Evolutionary conservation across 2,797 vertebrate genomes (phyloP), one percentile per base, ranked within the genome.

Genomic region (Lerista edwardsae): DNA sequence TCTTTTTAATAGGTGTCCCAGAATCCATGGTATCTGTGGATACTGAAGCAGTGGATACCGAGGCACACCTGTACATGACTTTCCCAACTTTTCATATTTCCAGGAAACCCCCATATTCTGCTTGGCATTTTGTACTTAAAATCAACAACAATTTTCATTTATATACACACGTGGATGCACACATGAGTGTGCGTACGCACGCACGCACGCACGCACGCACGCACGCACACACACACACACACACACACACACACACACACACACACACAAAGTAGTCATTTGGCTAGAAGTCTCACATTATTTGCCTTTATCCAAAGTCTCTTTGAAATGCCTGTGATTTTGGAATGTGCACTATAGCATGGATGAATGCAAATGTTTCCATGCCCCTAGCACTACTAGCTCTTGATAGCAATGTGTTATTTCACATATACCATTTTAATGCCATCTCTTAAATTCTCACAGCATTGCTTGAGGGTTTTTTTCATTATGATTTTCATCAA

Each of bases 321-420:
- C 59, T 8, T 5, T 68, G 0, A 0, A 39, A 36, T 5, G n/a
- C 2, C 36, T 39, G 1, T 55, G 36, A 2, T 0, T 0, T 29
- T 79, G 39, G n/a, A 11, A 47, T 21, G 39, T 21, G 4, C n/a
- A 14, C 34, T 51, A 55, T 3, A 74, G 3, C 80, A 84, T 21
- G 10, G 78, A 44, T 12, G 3, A 44, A 78, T 29, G 5, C 3
- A 36, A 69, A 2, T 65, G 0, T 0, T 68, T 15, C 69, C 0
- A 12, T 71, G 1, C 1, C 2, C 3, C 85, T 65, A 90, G 6
- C 0, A 0, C 34, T 79, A 72, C 51, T 59, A 2, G 71, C 0
- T 74, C 11, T 90, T 0, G 0, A 11, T 73, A 61, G 21, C 12
- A 82, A 29, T 17, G 8, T 6, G 62, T 1, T 65, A 36, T 21